phyloP scores from a whole-genome alignment of 2,113 vertebrate species.

The Pangasianodon hypophthalmus region DNA sequence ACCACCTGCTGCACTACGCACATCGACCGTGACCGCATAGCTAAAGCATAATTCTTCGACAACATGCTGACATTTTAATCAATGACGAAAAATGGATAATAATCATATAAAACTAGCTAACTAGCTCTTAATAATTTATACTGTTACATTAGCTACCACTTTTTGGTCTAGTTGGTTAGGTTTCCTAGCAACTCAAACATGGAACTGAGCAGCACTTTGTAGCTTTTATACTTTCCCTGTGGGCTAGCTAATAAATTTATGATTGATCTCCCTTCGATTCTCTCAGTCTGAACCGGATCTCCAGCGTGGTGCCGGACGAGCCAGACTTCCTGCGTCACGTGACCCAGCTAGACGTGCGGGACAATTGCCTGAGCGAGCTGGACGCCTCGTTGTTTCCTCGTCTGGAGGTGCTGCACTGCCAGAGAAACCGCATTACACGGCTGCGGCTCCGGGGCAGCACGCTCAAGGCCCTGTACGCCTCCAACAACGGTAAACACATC shows the following conservation, averaged over 20 bases:
- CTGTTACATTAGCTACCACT: too few relatives aligned
- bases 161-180: too few relatives aligned
- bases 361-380: conserved; percentile 86
- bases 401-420: conserved; percentile 94
- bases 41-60: too few relatives aligned
- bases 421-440: conserved; percentile 85
- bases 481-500: conserved; percentile 77
- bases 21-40: too few relatives aligned
- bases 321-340: conserved; percentile 88
- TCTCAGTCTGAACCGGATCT: conserved; percentile 87
- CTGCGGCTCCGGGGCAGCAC: conserved; percentile 84
- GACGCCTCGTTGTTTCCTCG: conserved; percentile 87
- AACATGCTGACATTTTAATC: too few relatives aligned
- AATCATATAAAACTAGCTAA: too few relatives aligned
- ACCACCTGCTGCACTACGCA: neutral
- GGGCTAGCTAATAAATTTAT: neutral
- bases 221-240: neutral
- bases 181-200: neutral
- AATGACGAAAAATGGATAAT: too few relatives aligned
- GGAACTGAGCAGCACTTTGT: neutral
- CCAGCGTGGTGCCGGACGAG: conserved; percentile 75
- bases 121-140: too few relatives aligned
- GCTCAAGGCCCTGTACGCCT: conserved; percentile 88
- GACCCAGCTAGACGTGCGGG: conserved; percentile 91
- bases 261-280: neutral